These are phyloP conservation scores for Embiotoca jacksoni DNA, from an alignment of 2,113 vertebrate genomes.

Conservation along the genomic window DNA sequence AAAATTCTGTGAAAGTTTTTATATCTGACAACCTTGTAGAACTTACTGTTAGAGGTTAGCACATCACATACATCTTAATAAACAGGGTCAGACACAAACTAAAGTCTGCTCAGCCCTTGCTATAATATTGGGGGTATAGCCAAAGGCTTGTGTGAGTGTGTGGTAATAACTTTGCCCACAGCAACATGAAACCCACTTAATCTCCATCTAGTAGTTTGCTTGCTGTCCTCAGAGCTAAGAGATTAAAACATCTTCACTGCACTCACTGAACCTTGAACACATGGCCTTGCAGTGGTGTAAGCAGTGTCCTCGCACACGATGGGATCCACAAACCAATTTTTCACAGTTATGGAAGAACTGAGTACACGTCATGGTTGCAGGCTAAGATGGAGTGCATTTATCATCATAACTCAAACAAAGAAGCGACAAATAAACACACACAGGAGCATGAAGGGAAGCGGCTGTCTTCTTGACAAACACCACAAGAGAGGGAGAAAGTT, in stretches of 20 bases:
- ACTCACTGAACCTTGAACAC: conserved; percentile 32
- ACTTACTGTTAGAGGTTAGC: not conserved
- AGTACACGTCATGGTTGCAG: not conserved
- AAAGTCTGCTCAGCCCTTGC: not conserved
- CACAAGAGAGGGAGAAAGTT: not conserved
- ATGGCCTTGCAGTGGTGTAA: conserved; percentile 9
- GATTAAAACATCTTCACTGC: conserved; percentile 44
- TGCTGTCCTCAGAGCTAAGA: not conserved
- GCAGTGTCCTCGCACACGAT: conserved; percentile 14
- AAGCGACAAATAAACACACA: not conserved
- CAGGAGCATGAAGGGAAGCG: not conserved
- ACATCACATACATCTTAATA: not conserved
- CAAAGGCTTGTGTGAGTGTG: not conserved
- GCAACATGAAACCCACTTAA: conserved; percentile 39
- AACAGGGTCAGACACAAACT: conserved; percentile 6
- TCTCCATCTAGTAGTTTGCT: conserved; percentile 41
- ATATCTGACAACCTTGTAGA: not conserved
- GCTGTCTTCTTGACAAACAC: not conserved
- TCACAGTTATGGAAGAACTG: conserved; percentile 36
- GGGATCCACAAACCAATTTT: conserved; percentile 40
- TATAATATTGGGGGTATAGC: not conserved
- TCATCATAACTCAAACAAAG: not conserved
- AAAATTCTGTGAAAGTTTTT: not conserved
- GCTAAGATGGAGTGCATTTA: conserved; percentile 15
- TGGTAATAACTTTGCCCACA: conserved; percentile 39